A percentile compares a stretch with the other conserved stretches of the same genome.
phyloP scores from a whole-genome alignment of 2,888 invertebrate genomes.

The Ariolimax columbianus region DNA sequence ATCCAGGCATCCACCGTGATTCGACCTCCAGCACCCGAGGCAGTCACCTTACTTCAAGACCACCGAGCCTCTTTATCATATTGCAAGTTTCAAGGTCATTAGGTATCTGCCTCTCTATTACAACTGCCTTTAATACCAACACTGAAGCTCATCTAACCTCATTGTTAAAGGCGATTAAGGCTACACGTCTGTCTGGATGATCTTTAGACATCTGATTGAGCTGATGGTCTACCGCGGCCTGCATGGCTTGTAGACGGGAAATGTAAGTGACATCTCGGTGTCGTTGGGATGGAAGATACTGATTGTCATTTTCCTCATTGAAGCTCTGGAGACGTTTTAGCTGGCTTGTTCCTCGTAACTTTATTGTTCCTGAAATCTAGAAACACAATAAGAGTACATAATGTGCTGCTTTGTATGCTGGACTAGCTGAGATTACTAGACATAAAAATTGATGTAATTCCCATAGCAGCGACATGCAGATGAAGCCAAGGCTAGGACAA shows the following conservation, averaged over 20 bases:
- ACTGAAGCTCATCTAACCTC: conserved; percentile 64
- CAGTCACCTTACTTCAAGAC: no score
- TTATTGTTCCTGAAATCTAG: conserved; percentile 72
- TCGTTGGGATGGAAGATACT: conserved; percentile 69
- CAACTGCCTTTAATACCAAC: no score
- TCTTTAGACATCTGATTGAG: conserved; percentile 71
- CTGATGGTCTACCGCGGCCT: conserved; percentile 77
- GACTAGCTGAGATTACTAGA: no score
- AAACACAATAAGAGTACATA: not conserved
- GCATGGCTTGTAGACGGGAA: conserved; percentile 75
- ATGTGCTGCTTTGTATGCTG: not conserved
- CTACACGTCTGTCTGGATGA: conserved; percentile 74
- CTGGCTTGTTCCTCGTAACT: conserved; percentile 67
- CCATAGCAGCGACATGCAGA: no score
- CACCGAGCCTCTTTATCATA: no score
- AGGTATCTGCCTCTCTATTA: no score
- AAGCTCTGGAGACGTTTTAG: conserved; percentile 63
- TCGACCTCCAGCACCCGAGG: no score
- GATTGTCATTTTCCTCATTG: conserved; percentile 63
- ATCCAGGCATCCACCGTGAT: no score
- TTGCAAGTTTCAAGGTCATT: no score
- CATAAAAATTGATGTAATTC: no score
- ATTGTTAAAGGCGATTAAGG: conserved; percentile 74
- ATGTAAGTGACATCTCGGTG: conserved; percentile 72
- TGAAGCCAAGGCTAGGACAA: no score